Conservation (phyloP, 2,888 invertebrate species). For the Eledone cirrhosa region DNA sequence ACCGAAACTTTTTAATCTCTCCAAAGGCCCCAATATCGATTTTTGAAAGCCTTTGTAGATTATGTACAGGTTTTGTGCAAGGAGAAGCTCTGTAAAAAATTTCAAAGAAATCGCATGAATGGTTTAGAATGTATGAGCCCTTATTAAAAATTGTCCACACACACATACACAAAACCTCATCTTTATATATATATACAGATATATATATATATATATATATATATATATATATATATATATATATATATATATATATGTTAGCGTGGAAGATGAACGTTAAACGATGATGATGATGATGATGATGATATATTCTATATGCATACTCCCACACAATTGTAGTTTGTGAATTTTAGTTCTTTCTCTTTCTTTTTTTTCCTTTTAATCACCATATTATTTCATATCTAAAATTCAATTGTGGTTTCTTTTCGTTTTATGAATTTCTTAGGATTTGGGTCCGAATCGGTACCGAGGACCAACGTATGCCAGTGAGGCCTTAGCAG, state of each 20-base stretch:
- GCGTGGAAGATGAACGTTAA: too few relatives aligned
- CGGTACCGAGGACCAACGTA: conserved; percentile 61
- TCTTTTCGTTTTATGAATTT: conserved; percentile 29
- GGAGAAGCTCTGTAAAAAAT: too few relatives aligned
- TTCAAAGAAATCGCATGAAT: too few relatives aligned
- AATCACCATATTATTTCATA: neutral
- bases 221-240: conserved; percentile 6
- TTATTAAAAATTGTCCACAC: too few relatives aligned
- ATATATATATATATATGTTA: conserved; percentile 1
- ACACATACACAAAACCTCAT: too few relatives aligned
- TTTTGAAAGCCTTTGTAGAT: too few relatives aligned
- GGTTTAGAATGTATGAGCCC: too few relatives aligned
- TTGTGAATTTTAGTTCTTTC: neutral
- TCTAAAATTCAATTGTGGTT: neutral
- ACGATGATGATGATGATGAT: neutral
- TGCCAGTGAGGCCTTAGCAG: conserved; percentile 55
- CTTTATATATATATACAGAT: too few relatives aligned
- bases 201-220: conserved; percentile 6
- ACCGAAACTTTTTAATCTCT: too few relatives aligned
- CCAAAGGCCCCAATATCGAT: too few relatives aligned
- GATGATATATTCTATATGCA: neutral
- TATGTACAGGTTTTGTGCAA: too few relatives aligned
- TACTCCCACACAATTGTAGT: neutral
- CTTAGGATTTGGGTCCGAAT: conserved; percentile 46
- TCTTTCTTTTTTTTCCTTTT: neutral